Conservation (phyloP, 1,140 invertebrate species). For the Drosophila insularis region DNA sequence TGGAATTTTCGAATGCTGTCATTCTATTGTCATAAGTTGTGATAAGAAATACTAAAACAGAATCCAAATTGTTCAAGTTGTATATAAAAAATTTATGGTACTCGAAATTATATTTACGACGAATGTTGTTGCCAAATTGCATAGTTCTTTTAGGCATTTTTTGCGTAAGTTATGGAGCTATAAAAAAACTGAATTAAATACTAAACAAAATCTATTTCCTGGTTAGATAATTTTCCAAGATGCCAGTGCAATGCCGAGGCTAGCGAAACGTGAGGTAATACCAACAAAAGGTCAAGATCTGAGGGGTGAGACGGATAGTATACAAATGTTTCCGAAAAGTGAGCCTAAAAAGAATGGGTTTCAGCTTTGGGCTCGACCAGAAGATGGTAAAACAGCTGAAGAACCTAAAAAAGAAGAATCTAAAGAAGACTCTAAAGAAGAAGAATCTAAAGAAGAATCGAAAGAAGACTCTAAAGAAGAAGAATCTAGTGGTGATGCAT, state of each 20-base stretch:
- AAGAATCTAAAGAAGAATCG: neutral
- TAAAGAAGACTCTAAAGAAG: neutral
- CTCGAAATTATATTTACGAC: neutral
- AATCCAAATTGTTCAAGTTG: neutral
- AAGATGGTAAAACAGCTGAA: neutral
- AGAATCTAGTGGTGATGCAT: no score
- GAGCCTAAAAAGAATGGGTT: neutral
- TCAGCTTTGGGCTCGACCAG: neutral
- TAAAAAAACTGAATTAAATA: neutral
- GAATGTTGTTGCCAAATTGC: neutral
- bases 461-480: neutral
- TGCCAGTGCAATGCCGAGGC: neutral
- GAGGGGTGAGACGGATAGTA: neutral
- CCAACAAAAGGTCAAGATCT: neutral
- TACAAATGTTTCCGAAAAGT: neutral
- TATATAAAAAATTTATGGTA: neutral
- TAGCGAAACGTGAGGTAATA: no score
- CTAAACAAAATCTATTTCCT: neutral
- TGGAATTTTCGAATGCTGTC: neutral
- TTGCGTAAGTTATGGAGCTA: neutral
- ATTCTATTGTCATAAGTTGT: neutral
- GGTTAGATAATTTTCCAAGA: neutral
- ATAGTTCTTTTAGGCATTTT: neutral
- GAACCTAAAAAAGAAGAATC: neutral
- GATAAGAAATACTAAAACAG: neutral